phyloP scores from a whole-genome alignment of 2,888 invertebrate genomes.

The Onchidella celtica region DNA sequence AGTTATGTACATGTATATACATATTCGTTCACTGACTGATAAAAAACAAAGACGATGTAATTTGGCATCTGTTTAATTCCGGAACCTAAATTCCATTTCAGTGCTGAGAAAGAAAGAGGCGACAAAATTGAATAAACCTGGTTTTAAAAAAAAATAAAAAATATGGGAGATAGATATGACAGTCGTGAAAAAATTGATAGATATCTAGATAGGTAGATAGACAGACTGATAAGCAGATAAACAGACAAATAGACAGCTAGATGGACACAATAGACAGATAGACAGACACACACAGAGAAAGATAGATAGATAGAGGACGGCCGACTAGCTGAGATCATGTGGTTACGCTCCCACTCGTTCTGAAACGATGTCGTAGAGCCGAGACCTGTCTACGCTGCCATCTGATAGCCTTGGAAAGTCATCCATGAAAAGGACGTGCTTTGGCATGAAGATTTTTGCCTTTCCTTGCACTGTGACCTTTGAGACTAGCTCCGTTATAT shows the following conservation, averaged over 20 bases:
- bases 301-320: background rate
- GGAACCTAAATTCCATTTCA: too few relatives aligned
- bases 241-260: background rate
- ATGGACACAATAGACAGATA: background rate
- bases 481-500: background rate
- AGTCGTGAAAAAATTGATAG: too few relatives aligned
- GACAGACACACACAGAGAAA: background rate
- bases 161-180: too few relatives aligned
- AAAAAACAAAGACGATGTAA: too few relatives aligned
- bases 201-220: background rate
- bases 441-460: background rate
- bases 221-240: background rate
- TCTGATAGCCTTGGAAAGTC: background rate
- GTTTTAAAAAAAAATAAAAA: too few relatives aligned
- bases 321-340: background rate
- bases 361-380: constrained; percentile 8
- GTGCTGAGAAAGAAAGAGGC: too few relatives aligned
- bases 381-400: constrained; percentile 13
- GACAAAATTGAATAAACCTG: too few relatives aligned
- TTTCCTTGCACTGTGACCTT: background rate
- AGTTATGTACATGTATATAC: too few relatives aligned
- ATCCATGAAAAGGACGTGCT: constrained; percentile 15
- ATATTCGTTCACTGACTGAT: too few relatives aligned
- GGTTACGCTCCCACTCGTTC: background rate
- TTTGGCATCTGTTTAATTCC: too few relatives aligned